Evolutionary conservation across 2,797 vertebrate genomes (phyloP), one percentile per base, ranked within the genome.

Genomic region (Sandelia bainsii): DNA sequence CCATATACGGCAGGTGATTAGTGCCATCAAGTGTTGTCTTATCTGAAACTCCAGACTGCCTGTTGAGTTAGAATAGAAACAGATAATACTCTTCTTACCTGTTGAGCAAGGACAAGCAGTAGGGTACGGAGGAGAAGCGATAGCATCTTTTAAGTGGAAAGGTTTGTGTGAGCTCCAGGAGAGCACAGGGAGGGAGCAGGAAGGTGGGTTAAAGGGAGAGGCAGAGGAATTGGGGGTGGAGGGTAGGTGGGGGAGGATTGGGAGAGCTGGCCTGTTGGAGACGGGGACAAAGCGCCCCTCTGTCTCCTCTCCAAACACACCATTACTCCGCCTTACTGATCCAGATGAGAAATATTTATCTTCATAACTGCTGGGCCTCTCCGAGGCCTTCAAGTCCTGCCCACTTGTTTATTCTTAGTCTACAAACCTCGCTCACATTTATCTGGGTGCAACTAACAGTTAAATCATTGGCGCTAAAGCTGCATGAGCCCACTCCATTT

Each of bases 271-370:
- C 92, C 91, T 92, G 88, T 86, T 74, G 82, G 85, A 81, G 85
- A 89, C 72, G 83, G 84, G 80, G 92, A 98, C 97, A 98, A 98
- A 97, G 96, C 93, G 76, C 86, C 87, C 93, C 94, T 97, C 95
- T 98, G 96, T 97, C 92, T 96, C 82, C 84, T 91, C 87, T 92
- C 92, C 92, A 94, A 95, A 92, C 90, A 94, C 94, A 92, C 83
- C 93, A 94, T 94, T 94, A 88, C 67, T 92, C 80, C 74, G 51
- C 85, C 92, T 91, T 83, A 86, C 91, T 89, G 92, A 95, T 94
- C 93, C 92, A 93, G 85, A 91, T 82, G 92, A 89, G 89, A 93
- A 96, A 95, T 93, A 94, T 95, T 95, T 93, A 81, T 58, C 91
- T 93, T 93, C 75, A 87, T 85, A 88, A 91, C 91, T 91, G 86